These are phyloP conservation scores for Eilema sororculum DNA, from an alignment of 2,888 invertebrate genomes.

Conservation along the genomic window DNA sequence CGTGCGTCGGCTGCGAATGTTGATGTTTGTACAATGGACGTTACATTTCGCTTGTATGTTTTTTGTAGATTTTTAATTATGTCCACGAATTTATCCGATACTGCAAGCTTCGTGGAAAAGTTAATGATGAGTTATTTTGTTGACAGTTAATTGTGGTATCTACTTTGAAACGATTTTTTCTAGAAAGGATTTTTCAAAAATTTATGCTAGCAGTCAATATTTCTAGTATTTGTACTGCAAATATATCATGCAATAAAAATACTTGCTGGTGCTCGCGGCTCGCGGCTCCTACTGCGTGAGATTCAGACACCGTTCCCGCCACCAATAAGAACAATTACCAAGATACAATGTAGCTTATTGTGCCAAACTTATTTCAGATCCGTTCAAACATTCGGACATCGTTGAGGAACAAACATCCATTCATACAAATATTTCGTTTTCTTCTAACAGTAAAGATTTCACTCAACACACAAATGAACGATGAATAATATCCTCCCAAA, in stretches of 20 bases:
- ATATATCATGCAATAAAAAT: too few species aligned
- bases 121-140: background rate
- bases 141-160: background rate
- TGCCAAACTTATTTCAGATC: too few species aligned
- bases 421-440: too few species aligned
- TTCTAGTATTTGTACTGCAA: too few species aligned
- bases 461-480: background rate
- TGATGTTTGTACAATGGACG: conserved; percentile 61
- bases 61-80: conserved; percentile 49
- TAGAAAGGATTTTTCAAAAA: too few species aligned
- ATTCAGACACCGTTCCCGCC: too few species aligned
- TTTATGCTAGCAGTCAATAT: too few species aligned
- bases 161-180: background rate
- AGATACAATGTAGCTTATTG: background rate
- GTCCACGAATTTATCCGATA: conserved; percentile 33
- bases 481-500: background rate
- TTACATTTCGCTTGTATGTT: conserved; percentile 52
- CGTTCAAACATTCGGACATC: too few species aligned
- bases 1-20: conserved; percentile 49
- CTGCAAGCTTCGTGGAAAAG: background rate
- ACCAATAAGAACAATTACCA: background rate
- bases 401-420: too few species aligned
- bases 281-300: too few species aligned
- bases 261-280: too few species aligned
- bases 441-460: too few species aligned